Conservation (phyloP, 2,888 invertebrate genomes). For the Amblyjoppa proteus region DNA sequence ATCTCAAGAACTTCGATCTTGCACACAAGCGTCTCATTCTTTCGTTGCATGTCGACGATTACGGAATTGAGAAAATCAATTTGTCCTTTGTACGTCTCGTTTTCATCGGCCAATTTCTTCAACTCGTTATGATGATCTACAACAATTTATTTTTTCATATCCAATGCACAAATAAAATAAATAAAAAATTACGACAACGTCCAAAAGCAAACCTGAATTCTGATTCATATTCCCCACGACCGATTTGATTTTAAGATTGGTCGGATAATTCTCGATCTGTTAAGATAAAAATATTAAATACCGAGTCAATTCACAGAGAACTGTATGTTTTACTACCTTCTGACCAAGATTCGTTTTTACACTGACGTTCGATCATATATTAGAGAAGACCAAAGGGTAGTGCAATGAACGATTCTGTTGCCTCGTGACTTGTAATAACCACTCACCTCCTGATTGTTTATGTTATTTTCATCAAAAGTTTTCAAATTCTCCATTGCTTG, state of each 20-base stretch:
- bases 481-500: conserved; percentile 77
- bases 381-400: neutral
- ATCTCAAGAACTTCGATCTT: conserved; percentile 93
- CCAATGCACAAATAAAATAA: conserved; percentile 48
- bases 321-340: neutral
- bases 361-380: neutral
- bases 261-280: conserved; percentile 63
- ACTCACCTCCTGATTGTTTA: conserved; percentile 78
- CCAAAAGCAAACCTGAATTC: conserved; percentile 71
- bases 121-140: conserved; percentile 67
- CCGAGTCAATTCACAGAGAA: neutral
- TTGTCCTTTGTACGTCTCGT: conserved; percentile 89
- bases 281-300: conserved; percentile 17
- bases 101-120: conserved; percentile 87
- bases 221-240: conserved; percentile 73
- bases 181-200: conserved; percentile 45
- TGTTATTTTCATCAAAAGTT: conserved; percentile 77
- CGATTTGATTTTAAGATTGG: conserved; percentile 68
- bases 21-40: conserved; percentile 93
- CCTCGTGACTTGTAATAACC: neutral
- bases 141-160: conserved; percentile 29
- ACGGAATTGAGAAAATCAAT: conserved; percentile 98
- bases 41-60: conserved; percentile 97
- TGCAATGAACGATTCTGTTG: neutral
- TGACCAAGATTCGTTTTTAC: neutral